A percentile compares a stretch with the other conserved stretches of the same genome.
phyloP scores from a whole-genome alignment of 2,888 invertebrate genomes.

The Drosophila meridiana region DNA sequence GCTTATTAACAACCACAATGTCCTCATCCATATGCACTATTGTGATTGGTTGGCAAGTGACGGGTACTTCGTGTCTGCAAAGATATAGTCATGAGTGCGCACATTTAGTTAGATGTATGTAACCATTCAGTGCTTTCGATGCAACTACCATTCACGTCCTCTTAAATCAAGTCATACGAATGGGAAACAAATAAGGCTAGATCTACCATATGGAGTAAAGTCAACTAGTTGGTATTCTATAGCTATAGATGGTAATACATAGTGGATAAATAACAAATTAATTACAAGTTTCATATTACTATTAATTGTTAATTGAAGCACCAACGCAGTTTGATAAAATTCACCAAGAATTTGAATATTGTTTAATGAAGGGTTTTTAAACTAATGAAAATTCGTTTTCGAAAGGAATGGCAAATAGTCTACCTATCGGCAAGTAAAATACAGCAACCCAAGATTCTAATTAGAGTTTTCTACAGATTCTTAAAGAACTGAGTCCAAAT shows the following conservation, averaged over 20 bases:
- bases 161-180: not conserved
- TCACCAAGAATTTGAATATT: not conserved
- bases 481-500: not conserved
- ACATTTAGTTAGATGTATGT: constrained; percentile 51
- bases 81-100: constrained; percentile 55
- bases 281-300: not conserved
- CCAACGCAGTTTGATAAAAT: not conserved
- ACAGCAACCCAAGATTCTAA: too few species aligned
- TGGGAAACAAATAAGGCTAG: not conserved
- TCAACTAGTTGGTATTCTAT: constrained; percentile 7
- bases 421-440: too few species aligned
- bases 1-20: constrained; percentile 99
- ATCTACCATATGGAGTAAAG: not conserved
- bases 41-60: constrained; percentile 97
- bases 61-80: constrained; percentile 99
- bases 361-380: not conserved
- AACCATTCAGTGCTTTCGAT: constrained; percentile 49
- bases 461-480: too few species aligned
- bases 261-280: not conserved
- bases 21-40: constrained; percentile 99
- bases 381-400: too few species aligned
- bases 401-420: too few species aligned
- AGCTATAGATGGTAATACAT: not conserved
- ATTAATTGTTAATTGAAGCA: not conserved
- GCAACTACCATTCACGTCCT: constrained; percentile 17